Evolutionary conservation across 2,113 vertebrate species (phyloP).

Genomic region (Physeter macrocephalus): DNA sequence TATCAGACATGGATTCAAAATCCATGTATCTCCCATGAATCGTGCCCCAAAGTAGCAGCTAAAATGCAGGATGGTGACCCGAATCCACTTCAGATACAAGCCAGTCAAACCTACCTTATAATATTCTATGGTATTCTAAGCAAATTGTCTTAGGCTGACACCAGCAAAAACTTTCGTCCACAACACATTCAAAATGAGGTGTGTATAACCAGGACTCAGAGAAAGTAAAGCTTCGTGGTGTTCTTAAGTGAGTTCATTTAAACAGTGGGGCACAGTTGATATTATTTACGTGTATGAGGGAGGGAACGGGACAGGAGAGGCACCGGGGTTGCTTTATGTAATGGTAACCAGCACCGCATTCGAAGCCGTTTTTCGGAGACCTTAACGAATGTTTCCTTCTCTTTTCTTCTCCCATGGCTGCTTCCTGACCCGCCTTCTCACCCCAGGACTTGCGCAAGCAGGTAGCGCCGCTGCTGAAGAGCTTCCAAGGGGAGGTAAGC

Average conservation of each 20-base stretch:
- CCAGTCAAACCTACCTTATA: background rate
- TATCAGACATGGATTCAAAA: background rate
- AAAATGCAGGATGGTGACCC: background rate
- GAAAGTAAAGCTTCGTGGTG: background rate
- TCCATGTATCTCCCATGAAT: background rate
- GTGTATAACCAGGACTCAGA: background rate
- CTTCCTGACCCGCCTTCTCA: conserved; percentile 60
- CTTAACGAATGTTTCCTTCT: conserved; percentile 50
- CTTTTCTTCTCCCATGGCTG: conserved; percentile 26
- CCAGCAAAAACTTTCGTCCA: background rate
- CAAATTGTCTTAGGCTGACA: background rate
- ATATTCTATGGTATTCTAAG: background rate
- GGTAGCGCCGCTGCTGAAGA: conserved; percentile 98
- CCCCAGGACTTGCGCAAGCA: conserved; percentile 97
- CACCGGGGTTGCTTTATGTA: background rate
- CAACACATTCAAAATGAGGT: background rate
- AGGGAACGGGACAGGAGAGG: background rate
- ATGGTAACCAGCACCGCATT: background rate
- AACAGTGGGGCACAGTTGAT: accelerated
- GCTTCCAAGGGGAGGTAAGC: conserved; percentile 99
- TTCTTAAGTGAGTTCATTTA: background rate
- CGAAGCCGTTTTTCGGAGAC: background rate
- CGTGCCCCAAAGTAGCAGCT: background rate
- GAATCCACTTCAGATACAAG: background rate
- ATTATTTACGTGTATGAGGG: background rate